Percentiles rank a stretch among this genome's conserved stretches.
Conservation (phyloP, 2,113 vertebrate species). For the Pedionomus torquatus region DNA sequence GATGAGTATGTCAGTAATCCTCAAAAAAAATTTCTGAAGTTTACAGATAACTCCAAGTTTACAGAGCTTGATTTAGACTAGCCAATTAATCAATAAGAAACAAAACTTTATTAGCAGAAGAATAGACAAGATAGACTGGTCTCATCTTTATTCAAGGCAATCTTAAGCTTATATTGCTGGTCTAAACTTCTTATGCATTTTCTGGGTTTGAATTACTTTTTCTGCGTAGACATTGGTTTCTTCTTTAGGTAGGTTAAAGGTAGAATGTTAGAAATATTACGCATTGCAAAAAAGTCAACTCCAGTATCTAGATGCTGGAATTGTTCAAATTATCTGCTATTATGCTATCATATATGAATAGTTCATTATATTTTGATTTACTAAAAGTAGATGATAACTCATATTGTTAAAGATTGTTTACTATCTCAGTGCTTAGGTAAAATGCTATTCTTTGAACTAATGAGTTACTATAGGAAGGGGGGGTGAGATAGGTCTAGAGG, state of each 20-base stretch:
- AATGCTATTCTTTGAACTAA: neutral
- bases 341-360: neutral
- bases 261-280: neutral
- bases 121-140: neutral
- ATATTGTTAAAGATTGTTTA: neutral
- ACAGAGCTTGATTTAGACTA: neutral
- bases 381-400: neutral
- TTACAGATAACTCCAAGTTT: neutral
- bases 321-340: neutral
- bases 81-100: neutral
- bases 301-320: neutral
- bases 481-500: conserved; percentile 11
- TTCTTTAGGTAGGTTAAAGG: neutral
- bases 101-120: neutral
- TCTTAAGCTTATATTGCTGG: neutral
- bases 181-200: neutral
- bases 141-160: neutral
- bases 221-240: neutral
- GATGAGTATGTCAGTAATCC: neutral
- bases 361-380: conserved; percentile 9
- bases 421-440: neutral
- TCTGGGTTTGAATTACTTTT: neutral
- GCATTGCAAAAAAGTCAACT: neutral
- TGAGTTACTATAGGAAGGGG: neutral
- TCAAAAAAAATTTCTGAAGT: neutral